Conservation (phyloP, 2,888 invertebrate species). For the Plemyria rubiginata region DNA sequence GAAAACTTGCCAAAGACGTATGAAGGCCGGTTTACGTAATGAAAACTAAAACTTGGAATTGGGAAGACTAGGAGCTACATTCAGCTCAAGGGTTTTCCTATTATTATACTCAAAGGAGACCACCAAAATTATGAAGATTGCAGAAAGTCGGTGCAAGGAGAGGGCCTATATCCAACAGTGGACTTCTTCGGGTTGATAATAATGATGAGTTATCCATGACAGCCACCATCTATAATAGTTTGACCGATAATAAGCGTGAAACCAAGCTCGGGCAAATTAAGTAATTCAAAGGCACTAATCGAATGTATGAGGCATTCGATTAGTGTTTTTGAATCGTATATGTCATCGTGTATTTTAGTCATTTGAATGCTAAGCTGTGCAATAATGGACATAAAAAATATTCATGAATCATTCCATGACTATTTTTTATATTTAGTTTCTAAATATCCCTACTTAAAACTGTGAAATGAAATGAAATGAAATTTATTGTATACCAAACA, state of each 20-base stretch:
- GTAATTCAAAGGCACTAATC: too few relatives aligned
- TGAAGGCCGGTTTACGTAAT: constrained; percentile 29
- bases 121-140: neutral
- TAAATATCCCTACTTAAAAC: too few relatives aligned
- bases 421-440: too few relatives aligned
- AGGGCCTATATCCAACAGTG: too few relatives aligned
- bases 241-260: neutral
- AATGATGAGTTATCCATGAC: too few relatives aligned
- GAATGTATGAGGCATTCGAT: neutral
- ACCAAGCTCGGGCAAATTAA: neutral
- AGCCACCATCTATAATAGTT: too few relatives aligned
- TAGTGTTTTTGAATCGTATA: constrained; percentile 4
- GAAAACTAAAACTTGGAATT: constrained; percentile 11
- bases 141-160: too few relatives aligned
- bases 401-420: too few relatives aligned
- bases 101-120: neutral
- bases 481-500: too few relatives aligned
- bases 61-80: constrained; percentile 1
- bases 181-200: too few relatives aligned
- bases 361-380: constrained; percentile 2
- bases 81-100: neutral
- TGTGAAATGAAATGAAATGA: too few relatives aligned
- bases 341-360: constrained; percentile 5
- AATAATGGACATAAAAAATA: too few relatives aligned
- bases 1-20: constrained; percentile 37